A percentile compares a stretch with the other conserved stretches of the same genome.
Conservation (phyloP, 2,797 vertebrate genomes). For the Falco cherrug region DNA sequence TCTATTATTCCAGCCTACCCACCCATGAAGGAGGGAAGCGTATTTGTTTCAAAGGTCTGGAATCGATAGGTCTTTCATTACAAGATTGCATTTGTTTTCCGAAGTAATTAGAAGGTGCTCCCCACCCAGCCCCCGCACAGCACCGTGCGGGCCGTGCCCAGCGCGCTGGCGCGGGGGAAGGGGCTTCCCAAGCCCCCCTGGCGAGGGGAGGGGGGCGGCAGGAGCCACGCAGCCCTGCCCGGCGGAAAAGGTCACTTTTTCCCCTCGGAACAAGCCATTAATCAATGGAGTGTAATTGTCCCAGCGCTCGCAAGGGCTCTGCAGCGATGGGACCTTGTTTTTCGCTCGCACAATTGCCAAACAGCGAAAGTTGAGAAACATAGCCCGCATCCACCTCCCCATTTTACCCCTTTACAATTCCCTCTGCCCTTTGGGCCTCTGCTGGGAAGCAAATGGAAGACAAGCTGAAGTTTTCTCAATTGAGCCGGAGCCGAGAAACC, state of each 20-base stretch:
- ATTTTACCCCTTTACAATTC: constrained; percentile 83
- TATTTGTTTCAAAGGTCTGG: constrained; percentile 50
- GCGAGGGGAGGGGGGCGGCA: constrained; percentile 40
- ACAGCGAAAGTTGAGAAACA: constrained; percentile 78
- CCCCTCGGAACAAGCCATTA: constrained; percentile 74
- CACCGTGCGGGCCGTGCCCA: constrained; percentile 32
- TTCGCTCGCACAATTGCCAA: constrained; percentile 78
- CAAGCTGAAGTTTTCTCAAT: constrained; percentile 86
- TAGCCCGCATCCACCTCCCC: constrained; percentile 80
- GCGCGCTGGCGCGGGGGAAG: constrained; percentile 47
- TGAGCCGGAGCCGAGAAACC: constrained; percentile 86
- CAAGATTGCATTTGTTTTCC: constrained; percentile 64
- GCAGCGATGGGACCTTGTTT: constrained; percentile 68
- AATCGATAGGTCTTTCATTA: constrained; percentile 47
- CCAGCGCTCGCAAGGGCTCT: constrained; percentile 69
- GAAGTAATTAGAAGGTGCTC: constrained; percentile 65
- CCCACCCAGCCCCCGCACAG: constrained; percentile 43
- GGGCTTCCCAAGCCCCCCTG: constrained; percentile 47
- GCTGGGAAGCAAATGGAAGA: constrained; percentile 87
- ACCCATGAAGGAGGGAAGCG: constrained; percentile 27
- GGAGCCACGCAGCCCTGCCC: constrained; percentile 67
- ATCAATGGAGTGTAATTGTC: constrained; percentile 77
- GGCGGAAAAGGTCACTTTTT: constrained; percentile 76
- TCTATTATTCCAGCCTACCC: constrained; percentile 44
- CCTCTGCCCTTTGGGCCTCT: constrained; percentile 84